A percentile compares a stretch with the other conserved stretches of the same genome.
Conservation (phyloP, 2,797 vertebrate species). For the Vultur gryphus region DNA sequence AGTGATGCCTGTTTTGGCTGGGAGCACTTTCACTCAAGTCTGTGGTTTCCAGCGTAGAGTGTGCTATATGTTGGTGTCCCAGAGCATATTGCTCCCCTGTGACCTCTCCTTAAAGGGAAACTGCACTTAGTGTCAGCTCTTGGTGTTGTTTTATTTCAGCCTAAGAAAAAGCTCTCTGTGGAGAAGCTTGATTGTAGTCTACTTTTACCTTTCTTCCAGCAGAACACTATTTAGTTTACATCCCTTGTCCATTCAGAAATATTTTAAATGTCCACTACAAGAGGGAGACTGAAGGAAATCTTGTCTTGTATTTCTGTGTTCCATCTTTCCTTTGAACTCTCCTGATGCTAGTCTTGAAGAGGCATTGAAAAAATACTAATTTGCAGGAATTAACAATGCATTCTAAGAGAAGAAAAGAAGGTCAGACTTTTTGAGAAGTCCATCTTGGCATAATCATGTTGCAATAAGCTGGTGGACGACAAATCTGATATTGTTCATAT, state of each 20-base stretch:
- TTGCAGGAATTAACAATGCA: not conserved
- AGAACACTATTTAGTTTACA: not conserved
- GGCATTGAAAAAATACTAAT: not conserved
- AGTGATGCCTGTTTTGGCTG: not conserved
- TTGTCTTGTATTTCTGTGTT: not conserved
- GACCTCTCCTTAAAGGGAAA: not conserved
- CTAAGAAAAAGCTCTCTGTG: not conserved
- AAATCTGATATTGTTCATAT: not conserved
- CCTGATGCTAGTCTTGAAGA: not conserved
- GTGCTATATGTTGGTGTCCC: not conserved
- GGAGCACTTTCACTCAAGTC: not conserved
- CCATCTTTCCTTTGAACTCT: not conserved
- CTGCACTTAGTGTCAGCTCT: not conserved
- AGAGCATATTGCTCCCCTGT: not conserved
- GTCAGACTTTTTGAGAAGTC: slow-evolving; percentile 3
- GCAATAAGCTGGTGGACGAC: not conserved
- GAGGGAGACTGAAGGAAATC: not conserved
- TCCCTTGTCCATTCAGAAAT: not conserved
- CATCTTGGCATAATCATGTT: not conserved
- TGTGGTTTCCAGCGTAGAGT: not conserved
- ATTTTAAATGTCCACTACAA: not conserved
- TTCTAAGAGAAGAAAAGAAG: not conserved
- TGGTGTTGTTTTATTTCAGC: not conserved
- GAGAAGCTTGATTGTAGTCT: slow-evolving; percentile 5
- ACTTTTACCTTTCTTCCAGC: not conserved